Base-by-base conservation (phyloP, 1,140 invertebrate species). In the Euwallacea similis region DNA sequence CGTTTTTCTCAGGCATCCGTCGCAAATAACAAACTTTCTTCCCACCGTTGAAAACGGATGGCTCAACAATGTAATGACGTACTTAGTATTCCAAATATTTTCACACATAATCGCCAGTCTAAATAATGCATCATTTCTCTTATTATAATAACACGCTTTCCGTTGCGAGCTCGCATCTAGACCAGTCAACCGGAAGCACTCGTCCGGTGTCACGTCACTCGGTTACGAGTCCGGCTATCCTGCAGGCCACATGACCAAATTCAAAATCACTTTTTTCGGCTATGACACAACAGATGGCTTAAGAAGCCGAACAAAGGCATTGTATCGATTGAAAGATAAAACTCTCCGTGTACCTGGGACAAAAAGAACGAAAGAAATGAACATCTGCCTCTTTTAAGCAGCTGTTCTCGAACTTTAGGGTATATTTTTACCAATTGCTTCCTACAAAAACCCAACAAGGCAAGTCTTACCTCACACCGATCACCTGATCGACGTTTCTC, bases 321-420 rank as follows among this genome's bases (percentile, higher is more conserved):
- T 58, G 15, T 58, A 58, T 10, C 13, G n/a, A 16, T 16, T 58
- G n/a, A 7, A 58, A 61, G 59, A 44, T 61, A 44, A 61, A 58
- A 58, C 10, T 13, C 10, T 13, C 11, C 33, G 10, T 16, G 33
- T 42, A 61, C 42, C 33, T 42, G 59, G 42, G 21, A 42, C 59
- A 61, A 61, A 61, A 44, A 44, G 42, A 16, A 41, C 33, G 33
- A n/a, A 61, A n/a, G 42, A 61, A 61, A n/a, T 16, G 42, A 61
- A 61, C 59, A 61, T 61, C 59, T 61, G 59, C 59, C 3, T 33
- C 6, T 61, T 33, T n/a, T 11, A 8, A 61, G 59, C 59, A 61
- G 59, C 0, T 61, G 59, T 50, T 50, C 46, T 50, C 9, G 6
- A 50, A 13, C 9, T 50, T 50, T 50, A 50, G 9, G 46, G 46